Evolutionary conservation across 1,140 invertebrate genomes (phyloP).

Genomic region (Eriocheir sinensis): DNA sequence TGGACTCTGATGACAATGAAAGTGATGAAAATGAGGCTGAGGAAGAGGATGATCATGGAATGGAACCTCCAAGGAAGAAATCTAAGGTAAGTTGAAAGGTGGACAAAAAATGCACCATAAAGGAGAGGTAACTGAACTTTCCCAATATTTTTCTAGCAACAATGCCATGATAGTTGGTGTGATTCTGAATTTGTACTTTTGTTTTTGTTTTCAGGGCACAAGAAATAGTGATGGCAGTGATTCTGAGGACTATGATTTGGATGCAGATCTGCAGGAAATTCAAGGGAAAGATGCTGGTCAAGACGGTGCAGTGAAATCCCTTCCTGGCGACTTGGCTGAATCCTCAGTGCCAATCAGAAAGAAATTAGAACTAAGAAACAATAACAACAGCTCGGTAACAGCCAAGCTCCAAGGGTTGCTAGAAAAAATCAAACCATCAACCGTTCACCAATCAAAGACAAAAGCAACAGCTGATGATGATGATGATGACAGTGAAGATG

Average conservation of each 20-base stretch:
- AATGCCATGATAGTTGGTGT: not conserved
- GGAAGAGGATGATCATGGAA: constrained; percentile 81
- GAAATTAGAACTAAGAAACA: constrained; percentile 65
- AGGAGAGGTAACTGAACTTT: too few relatives aligned
- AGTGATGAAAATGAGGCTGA: constrained; percentile 80
- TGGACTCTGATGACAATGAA: constrained; percentile 80
- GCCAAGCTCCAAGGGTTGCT: constrained; percentile 73
- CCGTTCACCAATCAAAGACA: constrained; percentile 74
- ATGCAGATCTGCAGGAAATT: constrained; percentile 54
- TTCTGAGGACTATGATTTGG: constrained; percentile 71
- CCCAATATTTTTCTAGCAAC: not conserved
- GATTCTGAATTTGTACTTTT: not conserved
- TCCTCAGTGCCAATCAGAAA: not conserved
- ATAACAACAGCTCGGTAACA: constrained; percentile 76
- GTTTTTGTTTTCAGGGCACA: not conserved
- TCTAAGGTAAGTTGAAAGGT: constrained; percentile 34
- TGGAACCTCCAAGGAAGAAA: constrained; percentile 60
- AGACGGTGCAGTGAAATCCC: not conserved
- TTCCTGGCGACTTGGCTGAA: not conserved
- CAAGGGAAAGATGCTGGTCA: not conserved
- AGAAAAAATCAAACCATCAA: constrained; percentile 73
- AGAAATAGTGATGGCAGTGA: constrained; percentile 8
- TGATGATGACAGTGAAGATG: constrained; percentile 29
- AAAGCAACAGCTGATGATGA: too few relatives aligned
- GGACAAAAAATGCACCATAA: too few relatives aligned